Evolutionary conservation across 2,113 vertebrate genomes (phyloP), one percentile per base, ranked within the genome.

Genomic region (Suricata suricatta): DNA sequence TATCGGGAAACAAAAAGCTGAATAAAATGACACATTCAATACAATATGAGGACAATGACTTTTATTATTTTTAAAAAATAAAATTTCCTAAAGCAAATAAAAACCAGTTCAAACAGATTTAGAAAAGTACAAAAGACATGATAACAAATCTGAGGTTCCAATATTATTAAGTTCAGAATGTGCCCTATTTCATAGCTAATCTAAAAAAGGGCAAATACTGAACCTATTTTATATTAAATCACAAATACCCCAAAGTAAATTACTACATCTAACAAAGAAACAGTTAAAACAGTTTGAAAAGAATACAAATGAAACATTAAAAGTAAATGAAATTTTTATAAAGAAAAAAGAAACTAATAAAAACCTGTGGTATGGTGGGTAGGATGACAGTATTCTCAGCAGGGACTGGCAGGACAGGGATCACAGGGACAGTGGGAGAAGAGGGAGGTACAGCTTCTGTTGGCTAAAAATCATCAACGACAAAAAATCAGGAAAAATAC

Each of bases 341-440:
- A 98, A 98, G 97, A 72, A 94, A 96, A 98, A 91, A 98, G 77
- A 98, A 98, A 99, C 95, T 96, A 98, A 98, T 99, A 99, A 99
- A 98, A 99, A 99, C 99, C 99, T 99, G 99, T 99, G 99, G 98
- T 97, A 98, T 98, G 98, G 99, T 99, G 97, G 99, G 98, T 98
- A 99, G 99, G 99, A 99, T 99, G 99, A 98, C 97, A 99, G 99
- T 98, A 99, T 98, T 99, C 99, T 99, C 99, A 84, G 99, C 99
- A 98, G 99, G 99, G 99, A 99, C 99, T 98, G 99, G 99, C 98
- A 99, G 99, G 99, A 99, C 99, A 99, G 99, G 99, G 99, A 99
- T 99, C 99, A 99, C 99, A 95, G 99, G 99, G 99, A 99, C 99
- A 99, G 99, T 99, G 99, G 99, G 99, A 99, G 99, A 98, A 98